Conservation (phyloP, 2,888 invertebrate genomes). For the Meiosimyza decipiens region DNA sequence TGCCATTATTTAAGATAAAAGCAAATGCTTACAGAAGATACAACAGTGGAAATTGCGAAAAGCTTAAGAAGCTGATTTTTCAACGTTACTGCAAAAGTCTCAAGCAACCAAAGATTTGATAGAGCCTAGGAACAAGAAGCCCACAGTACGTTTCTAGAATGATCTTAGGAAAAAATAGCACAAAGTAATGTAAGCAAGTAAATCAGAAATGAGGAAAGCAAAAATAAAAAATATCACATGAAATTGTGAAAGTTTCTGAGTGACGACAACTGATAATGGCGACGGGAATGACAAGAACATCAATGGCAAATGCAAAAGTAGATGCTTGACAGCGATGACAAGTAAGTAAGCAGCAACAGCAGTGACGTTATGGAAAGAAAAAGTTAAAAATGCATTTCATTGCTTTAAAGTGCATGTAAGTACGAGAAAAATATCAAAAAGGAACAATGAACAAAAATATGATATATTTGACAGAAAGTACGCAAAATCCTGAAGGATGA, state of each 20-base stretch:
- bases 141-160: no score
- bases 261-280: slow-evolving; percentile 29
- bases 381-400: slow-evolving; percentile 20
- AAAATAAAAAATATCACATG: no score
- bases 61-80: no score
- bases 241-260: neutral
- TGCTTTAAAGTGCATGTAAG: slow-evolving; percentile 18
- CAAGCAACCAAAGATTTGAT: slow-evolving; percentile 33
- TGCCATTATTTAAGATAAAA: no score
- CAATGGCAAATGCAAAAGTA: slow-evolving; percentile 6
- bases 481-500: neutral
- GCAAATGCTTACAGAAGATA: no score
- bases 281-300: slow-evolving; percentile 3
- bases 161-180: neutral
- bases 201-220: neutral
- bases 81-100: no score
- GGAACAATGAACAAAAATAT: neutral
- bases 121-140: no score
- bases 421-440: neutral
- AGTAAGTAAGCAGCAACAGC: neutral
- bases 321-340: neutral
- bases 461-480: neutral
- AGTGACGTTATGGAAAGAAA: neutral
- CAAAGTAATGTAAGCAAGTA: neutral
- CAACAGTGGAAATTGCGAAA: no score